Percentiles rank a stretch among this genome's conserved stretches.
phyloP scores from a whole-genome alignment of 2,113 vertebrate species.

The Ivindomyrus marchei region DNA sequence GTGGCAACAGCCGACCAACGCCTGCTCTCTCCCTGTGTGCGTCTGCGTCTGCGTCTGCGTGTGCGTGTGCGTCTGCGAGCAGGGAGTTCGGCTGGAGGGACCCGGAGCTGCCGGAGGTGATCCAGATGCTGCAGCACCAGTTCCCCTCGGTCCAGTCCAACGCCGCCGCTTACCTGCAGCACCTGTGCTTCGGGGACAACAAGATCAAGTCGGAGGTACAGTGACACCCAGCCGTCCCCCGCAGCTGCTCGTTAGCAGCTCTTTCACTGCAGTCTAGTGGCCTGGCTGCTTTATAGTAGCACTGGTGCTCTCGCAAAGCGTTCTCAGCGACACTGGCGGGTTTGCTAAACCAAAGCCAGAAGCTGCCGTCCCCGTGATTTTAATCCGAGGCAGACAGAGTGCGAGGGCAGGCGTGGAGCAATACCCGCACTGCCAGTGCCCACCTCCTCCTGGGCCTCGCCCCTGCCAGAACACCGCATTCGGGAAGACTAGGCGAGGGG shows the following conservation, averaged over 20 bases:
- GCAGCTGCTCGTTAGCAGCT: not conserved
- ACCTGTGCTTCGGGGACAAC: constrained; percentile 98
- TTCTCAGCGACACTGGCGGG: not conserved
- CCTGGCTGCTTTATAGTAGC: not conserved
- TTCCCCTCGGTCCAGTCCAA: constrained; percentile 98
- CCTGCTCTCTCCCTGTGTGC: not conserved
- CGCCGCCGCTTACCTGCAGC: constrained; percentile 94
- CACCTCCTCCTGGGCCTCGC: not conserved
- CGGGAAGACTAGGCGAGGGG: not conserved
- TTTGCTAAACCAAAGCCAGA: not conserved
- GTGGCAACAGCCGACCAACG: not conserved
- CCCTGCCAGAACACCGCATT: too few species aligned
- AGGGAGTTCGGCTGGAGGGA: constrained; percentile 99
- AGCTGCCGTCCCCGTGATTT: not conserved
- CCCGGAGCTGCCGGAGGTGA: constrained; percentile 96
- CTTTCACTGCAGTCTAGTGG: not conserved
- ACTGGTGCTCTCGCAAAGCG: not conserved
- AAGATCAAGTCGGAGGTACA: constrained; percentile 98
- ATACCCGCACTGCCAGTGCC: not conserved
- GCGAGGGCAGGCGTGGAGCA: not conserved
- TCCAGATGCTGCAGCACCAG: constrained; percentile 98
- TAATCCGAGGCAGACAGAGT: not conserved
- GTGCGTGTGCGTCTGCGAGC: not conserved
- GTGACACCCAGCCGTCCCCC: not conserved
- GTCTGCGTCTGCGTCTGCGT: not conserved